Base-by-base conservation (phyloP, 2,113 vertebrate genomes). In the Spermophilus dauricus region DNA sequence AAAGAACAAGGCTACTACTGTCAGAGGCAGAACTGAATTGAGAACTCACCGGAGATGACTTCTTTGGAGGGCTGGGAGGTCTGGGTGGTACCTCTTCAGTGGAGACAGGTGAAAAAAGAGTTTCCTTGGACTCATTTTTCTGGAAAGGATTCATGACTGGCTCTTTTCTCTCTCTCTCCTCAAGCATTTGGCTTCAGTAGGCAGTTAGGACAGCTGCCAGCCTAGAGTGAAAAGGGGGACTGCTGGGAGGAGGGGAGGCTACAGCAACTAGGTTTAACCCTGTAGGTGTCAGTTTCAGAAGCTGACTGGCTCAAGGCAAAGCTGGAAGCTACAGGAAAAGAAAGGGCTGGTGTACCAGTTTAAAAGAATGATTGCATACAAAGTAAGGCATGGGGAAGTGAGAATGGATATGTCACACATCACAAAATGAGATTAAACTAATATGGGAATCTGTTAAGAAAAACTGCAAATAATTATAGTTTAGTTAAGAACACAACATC, bases 151-250 rank as follows among this genome's bases (percentile, higher is more conserved):
- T 99, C 99, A 99, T 99, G 75, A 69, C 97, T 97, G 82, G 96
- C 94, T 99, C 97, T 96, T 97, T 97, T 98, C 96, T 98, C 82
- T 96, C 97, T 95, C 97, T 98, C 97, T 98, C 96, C 97, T 99
- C 98, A 98, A 98, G 98, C 98, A 98, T 98, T 99, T 98, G 98
- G 98, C 97, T 98, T 96, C 92, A 93, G 98, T 98, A 98, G 98
- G 97, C 98, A 98, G 98, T 98, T 98, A 98, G 98, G 99, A 98
- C 97, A 97, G 97, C 97, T 98, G 98, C 98, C 99, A 99, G 88
- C 89, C 92, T 96, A 95, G 96, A 95, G 92, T 95, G 96, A 97
- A 97, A 97, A 94, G 53, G 95, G 96, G 96, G 37, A 95, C 96
- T 94, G 84, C 83, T 65, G 94, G 86, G 89, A 91, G 95, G 92